Base-by-base conservation (phyloP, 1,140 invertebrate species). In the Thaumetopoea pityocampa region DNA sequence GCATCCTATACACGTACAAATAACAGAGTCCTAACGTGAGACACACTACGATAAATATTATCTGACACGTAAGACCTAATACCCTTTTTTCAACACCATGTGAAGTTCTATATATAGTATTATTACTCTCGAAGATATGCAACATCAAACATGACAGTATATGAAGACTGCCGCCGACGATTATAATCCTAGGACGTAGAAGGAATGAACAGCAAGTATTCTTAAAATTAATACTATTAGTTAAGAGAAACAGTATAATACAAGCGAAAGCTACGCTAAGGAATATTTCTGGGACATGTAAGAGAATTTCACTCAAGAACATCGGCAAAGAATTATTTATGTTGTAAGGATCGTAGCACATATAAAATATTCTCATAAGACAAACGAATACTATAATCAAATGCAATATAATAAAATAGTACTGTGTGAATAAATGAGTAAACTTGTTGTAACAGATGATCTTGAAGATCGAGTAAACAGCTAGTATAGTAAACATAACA, bases 291-390 rank as follows among this genome's bases (percentile, higher is more conserved):
- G 93, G 93, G 12, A 95, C 87, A 60, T 95, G 91, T 37, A 95
- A 89, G 1, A 96, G 69, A n/a, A 96, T 89, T 44, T 92, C 90
- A 15, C 94, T 92, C 5, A 96, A 71, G 19, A 93, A 90, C n/a
- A 90, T 87, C 17, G 92, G 92, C 53, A 96, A 88, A 0, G 91
- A 92, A 22, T 89, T 87, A 40, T 91, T 90, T 4, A 93, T 89
- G 61, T 96, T 96, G 64, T 97, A 97, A 0, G 94, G 92, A 83
- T 97, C 95, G 58, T 95, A 93, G 51, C 95, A 93, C 30, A 97
- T 87, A 65, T 95, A 96, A 55, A 95, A 92, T 54, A 94, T 93
- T 27, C 95, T 86, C 48, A 94, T 83, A 3, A 92, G 88, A 53
- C 95, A 95, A 5, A 96, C 91, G 6, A 92, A 85, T 2, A 95